Percentiles rank a stretch among this genome's conserved stretches.
phyloP scores from a whole-genome alignment of 2,113 vertebrate species.

The Pelodiscus sinensis region DNA sequence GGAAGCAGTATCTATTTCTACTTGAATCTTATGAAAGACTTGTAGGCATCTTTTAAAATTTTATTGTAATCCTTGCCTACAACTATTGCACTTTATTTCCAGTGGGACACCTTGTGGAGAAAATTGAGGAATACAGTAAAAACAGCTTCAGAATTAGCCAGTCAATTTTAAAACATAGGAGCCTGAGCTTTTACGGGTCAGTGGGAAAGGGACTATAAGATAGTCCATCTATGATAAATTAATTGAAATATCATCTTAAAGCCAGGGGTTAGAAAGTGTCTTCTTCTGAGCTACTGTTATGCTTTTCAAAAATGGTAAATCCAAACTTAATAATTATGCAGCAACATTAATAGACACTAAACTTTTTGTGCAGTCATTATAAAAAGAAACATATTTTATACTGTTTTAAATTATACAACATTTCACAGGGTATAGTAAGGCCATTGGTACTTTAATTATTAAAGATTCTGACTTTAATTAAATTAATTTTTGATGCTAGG shows the following conservation, averaged over 20 bases:
- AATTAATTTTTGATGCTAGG: neutral
- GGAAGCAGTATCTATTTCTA: neutral
- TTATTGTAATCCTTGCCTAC: neutral
- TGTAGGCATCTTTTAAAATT: neutral
- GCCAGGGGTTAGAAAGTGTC: neutral
- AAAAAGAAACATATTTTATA: neutral
- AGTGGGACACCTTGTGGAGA: neutral
- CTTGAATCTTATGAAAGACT: neutral
- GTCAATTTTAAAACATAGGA: neutral
- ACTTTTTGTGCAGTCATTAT: neutral
- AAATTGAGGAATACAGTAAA: neutral
- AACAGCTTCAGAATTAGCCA: neutral
- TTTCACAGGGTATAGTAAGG: neutral
- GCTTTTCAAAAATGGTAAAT: neutral
- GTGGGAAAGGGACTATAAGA: neutral
- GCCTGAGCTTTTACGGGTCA: neutral
- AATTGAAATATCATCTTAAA: neutral
- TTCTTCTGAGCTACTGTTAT: neutral
- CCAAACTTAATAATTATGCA: neutral
- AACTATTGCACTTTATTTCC: neutral
- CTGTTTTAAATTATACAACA: neutral
- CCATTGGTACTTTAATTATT: neutral
- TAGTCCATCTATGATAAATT: neutral
- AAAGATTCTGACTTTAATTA: neutral
- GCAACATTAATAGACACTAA: neutral